phyloP scores from a whole-genome alignment of 2,113 vertebrate genomes.

The Ctenomys sociabilis region DNA sequence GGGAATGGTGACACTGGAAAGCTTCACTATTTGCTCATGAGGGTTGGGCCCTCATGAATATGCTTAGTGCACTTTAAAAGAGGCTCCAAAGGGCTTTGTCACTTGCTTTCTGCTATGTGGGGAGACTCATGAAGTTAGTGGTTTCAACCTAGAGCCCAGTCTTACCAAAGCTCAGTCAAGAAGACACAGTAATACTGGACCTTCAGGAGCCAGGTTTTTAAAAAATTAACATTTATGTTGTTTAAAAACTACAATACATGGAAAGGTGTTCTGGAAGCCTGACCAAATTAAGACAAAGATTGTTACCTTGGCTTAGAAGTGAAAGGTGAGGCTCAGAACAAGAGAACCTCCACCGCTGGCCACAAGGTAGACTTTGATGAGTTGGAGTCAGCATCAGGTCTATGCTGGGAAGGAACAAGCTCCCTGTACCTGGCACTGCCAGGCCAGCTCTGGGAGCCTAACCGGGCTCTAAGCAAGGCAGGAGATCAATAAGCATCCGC shows the following conservation, averaged over 20 bases:
- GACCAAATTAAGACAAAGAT: not conserved
- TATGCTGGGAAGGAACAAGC: too few relatives aligned
- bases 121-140: not conserved
- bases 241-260: not conserved
- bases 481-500: not conserved
- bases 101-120: not conserved
- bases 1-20: not conserved
- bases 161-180: not conserved
- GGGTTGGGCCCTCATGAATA: not conserved
- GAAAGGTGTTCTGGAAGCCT: not conserved
- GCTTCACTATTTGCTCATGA: not conserved
- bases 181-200: not conserved
- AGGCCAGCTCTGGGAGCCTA: not conserved
- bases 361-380: not conserved
- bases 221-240: not conserved
- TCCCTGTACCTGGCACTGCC: not conserved
- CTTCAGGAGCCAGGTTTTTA: not conserved
- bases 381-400: not conserved
- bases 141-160: not conserved
- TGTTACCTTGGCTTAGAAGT: not conserved
- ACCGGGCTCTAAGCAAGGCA: accelerated
- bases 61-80: not conserved
- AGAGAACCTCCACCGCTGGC: not conserved
- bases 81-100: not conserved
- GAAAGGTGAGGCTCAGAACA: not conserved